Evolutionary conservation across 2,888 invertebrate species (phyloP).

Genomic region (Ormyrus rosae): DNA sequence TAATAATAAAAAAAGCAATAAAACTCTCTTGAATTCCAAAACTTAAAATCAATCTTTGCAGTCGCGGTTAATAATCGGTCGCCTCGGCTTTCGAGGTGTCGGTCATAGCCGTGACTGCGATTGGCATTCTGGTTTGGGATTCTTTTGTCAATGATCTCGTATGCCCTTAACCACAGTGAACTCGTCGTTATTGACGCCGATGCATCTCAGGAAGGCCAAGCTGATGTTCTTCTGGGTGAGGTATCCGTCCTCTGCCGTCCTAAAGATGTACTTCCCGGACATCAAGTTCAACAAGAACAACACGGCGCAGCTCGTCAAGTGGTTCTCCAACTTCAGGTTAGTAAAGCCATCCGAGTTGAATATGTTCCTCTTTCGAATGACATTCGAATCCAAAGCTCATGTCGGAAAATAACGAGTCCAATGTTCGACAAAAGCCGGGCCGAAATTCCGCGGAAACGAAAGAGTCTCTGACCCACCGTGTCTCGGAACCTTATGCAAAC

Average conservation of each 20-base stretch:
- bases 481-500: slow-evolving; percentile 65
- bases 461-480: neutral
- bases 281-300: slow-evolving; percentile 99
- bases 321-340: slow-evolving; percentile 99
- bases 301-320: slow-evolving; percentile 99
- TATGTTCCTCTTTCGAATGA: neutral
- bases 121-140: slow-evolving; percentile 31
- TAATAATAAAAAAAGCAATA: too few species aligned
- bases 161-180: slow-evolving; percentile 90
- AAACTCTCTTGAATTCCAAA: slow-evolving; percentile 29
- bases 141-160: slow-evolving; percentile 60
- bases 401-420: neutral
- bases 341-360: slow-evolving; percentile 55
- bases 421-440: neutral
- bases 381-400: slow-evolving; percentile 29
- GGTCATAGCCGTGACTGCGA: slow-evolving; percentile 23
- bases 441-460: neutral
- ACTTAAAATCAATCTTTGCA: slow-evolving; percentile 27
- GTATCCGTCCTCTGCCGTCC: slow-evolving; percentile 98
- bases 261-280: slow-evolving; percentile 99
- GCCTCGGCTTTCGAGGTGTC: too few species aligned
- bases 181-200: slow-evolving; percentile 98
- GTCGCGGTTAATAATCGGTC: slow-evolving; percentile 20
- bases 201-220: slow-evolving; percentile 99
- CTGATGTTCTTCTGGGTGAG: slow-evolving; percentile 99